These are phyloP conservation scores for Rapana venosa DNA, from an alignment of 2,888 invertebrate species.

Conservation along the genomic window DNA sequence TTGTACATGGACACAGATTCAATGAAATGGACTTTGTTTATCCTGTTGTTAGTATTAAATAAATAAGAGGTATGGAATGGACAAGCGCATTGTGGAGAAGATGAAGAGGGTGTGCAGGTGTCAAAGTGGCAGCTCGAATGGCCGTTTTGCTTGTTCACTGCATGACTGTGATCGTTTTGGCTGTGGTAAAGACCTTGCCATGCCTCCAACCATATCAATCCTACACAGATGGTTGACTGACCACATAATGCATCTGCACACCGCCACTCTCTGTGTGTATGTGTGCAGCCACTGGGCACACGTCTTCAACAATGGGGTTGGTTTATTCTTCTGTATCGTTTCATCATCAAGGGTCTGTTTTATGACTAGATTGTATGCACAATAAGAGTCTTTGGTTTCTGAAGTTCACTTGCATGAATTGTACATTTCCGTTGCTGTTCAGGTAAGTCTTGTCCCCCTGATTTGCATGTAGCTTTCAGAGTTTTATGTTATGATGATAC, in stretches of 20 bases:
- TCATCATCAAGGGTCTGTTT: neutral
- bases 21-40: neutral
- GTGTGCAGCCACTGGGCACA: neutral
- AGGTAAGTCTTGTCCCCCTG: neutral
- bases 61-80: neutral
- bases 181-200: neutral
- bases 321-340: neutral
- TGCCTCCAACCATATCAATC: slow-evolving; percentile 30
- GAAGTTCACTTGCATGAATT: neutral
- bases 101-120: neutral
- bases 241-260: neutral
- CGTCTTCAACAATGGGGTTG: slow-evolving; percentile 5
- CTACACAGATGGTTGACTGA: neutral
- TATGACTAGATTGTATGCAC: neutral
- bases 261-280: neutral
- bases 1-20: neutral
- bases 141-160: neutral
- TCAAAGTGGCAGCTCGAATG: slow-evolving; percentile 1
- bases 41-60: neutral
- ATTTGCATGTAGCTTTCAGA: neutral
- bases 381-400: neutral
- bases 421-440: neutral
- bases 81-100: neutral
- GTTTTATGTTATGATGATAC: neutral
- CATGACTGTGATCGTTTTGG: slow-evolving; percentile 33